Evolutionary conservation across 2,888 invertebrate species (phyloP), one percentile per base, ranked within the genome.

Genomic region (Spodoptera littoralis): DNA sequence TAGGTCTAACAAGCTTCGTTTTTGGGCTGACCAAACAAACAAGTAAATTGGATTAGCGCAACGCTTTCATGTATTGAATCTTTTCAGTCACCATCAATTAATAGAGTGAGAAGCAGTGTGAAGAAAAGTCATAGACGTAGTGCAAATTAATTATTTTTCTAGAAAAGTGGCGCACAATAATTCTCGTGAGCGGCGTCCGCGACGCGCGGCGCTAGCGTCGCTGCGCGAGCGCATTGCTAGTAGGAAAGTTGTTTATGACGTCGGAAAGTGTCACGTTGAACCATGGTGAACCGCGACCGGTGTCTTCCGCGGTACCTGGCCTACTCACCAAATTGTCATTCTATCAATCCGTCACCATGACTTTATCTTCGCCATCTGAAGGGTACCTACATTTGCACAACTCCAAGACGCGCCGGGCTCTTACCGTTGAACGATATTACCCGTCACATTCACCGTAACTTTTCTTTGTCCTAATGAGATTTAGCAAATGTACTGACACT

Each of bases 171-270:
- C 90, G 88, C 89, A 87, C 72, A 78, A 82, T 83, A 83, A 82
- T 89, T 87, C 84, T 80, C 77, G 84, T 83, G 79, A 78, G 79
- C 77, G 84, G 83, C 87, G 84, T 82, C 83, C 83, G 88, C 88
- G 84, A 84, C 87, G 85, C 73, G 86, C 80, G 86, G 88, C 83
- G 83, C 84, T 81, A 72, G 70, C 69, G 70, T 84, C 74, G 81
- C 73, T 66, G 75, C 79, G 85, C 82, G 80, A 87, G 90, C 91
- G 92, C 93, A 94, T 94, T 92, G 92, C 94, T 92, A 90, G 88
- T 93, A 94, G 93, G 94, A 94, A 94, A 94, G 94, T 94, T 93
- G 92, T 91, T 92, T 91, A 91, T 93, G 93, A 93, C 92, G 92
- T 92, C 87, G 88, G 87, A 90, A 95, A 95, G 95, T 95, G 93